Conservation (phyloP, 2,113 vertebrate species). For the Anser brachyrhynchus region DNA sequence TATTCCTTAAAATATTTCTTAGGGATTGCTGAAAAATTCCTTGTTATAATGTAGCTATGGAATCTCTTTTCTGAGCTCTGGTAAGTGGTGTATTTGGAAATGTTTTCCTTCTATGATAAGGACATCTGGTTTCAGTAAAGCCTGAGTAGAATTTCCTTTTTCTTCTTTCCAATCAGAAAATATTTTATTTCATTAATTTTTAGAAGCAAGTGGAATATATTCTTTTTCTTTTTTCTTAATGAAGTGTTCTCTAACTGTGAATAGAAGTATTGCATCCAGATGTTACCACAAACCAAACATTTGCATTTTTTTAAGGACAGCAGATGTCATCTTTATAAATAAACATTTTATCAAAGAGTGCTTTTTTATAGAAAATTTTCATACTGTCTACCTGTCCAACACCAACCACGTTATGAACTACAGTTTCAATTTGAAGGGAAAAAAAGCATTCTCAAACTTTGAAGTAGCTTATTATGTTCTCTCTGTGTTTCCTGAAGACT, state of each 20-base stretch:
- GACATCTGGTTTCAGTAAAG: not conserved
- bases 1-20: not conserved
- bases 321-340: not conserved
- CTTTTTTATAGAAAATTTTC: not conserved
- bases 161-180: not conserved
- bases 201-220: not conserved
- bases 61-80: not conserved
- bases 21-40: not conserved
- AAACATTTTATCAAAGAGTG: not conserved
- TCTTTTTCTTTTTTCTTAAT: not conserved
- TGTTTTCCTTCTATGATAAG: not conserved
- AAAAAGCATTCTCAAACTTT: not conserved
- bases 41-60: not conserved
- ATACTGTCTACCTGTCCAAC: not conserved
- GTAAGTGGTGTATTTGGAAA: not conserved
- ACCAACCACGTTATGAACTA: not conserved
- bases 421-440: not conserved
- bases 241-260: not conserved
- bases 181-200: not conserved
- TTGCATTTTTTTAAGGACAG: not conserved
- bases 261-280: not conserved
- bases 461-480: not conserved
- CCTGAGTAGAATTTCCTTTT: not conserved
- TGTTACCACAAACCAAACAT: not conserved
- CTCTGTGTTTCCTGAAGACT: not conserved